Base-by-base conservation (phyloP, 2,113 vertebrate genomes). In the Numenius arquata region DNA sequence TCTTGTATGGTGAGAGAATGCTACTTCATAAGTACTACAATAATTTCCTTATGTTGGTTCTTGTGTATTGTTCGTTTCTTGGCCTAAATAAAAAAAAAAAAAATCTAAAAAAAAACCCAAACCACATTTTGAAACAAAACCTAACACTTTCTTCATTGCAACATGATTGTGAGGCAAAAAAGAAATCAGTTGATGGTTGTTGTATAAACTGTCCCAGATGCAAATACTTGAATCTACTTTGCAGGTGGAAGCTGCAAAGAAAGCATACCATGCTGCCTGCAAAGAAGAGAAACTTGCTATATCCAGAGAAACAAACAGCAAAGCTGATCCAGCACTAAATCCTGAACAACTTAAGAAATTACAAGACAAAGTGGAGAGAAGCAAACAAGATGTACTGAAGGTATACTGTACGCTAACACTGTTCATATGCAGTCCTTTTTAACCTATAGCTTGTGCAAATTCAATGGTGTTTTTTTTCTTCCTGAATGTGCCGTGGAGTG, bases 351-450 rank as follows among this genome's bases (percentile, higher is more conserved):
- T 99, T 56, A 99, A 99, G 98, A 99, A 99, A 94, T 96, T 99
- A n/a, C 99, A 99, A 92, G 99, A 99, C 97, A 99, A 99, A 97
- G 98, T 99, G 94, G 99, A 99, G 93, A 99, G 99, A 76, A 99
- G 99, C 97, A 99, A 99, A 85, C 99, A 99, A 97, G 99, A 99
- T 61, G 97, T 98, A 9, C 98, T 99, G 50, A 99, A 99, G 99
- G 99, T 99, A 97, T 40, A 20, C n/a, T 59, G 12, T 6, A 2
- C 19, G 4, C 7, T 72, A 26, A 36, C 11, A 9, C 56, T 53
- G 30, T 48, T 68, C 2, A 3, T 52, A 21, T 53, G 36, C 10
- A 47, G 32, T 59, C 6, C 6, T 66, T 88, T 43, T 55, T 67
- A 58, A n/a, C 20, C 32, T 66, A 6, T 3, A 63, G 15, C 18